phyloP scores from a whole-genome alignment of 1,140 invertebrate species.

The Hyphantria cunea region DNA sequence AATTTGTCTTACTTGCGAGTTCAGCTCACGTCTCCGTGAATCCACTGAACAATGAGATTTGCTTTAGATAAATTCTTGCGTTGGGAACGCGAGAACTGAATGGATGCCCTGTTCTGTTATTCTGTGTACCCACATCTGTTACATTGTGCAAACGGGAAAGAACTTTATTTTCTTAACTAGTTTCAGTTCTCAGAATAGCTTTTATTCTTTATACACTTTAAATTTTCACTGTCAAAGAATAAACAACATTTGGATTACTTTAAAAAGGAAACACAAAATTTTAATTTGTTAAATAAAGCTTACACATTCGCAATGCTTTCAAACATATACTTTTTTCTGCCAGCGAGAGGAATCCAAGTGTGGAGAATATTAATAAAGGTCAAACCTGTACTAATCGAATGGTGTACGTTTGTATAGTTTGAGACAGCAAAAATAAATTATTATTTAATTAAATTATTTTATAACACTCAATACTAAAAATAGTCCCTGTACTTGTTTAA shows the following conservation, averaged over 20 bases:
- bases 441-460: too few relatives aligned
- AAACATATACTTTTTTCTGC: too few relatives aligned
- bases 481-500: too few relatives aligned
- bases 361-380: too few relatives aligned
- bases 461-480: too few relatives aligned
- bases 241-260: not conserved
- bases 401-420: too few relatives aligned
- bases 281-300: too few relatives aligned
- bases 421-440: too few relatives aligned
- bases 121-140: slow-evolving; percentile 33
- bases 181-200: slow-evolving; percentile 27
- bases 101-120: slow-evolving; percentile 33
- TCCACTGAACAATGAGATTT: slow-evolving; percentile 64
- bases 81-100: slow-evolving; percentile 34
- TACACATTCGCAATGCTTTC: too few relatives aligned
- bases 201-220: slow-evolving; percentile 12
- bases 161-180: slow-evolving; percentile 28
- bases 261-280: too few relatives aligned
- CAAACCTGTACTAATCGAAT: too few relatives aligned
- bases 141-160: slow-evolving; percentile 20
- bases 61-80: slow-evolving; percentile 60
- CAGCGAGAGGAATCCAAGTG: too few relatives aligned
- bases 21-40: slow-evolving; percentile 60
- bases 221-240: slow-evolving; percentile 1
- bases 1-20: slow-evolving; percentile 71